These are phyloP conservation scores for Nansenia antarctica DNA, from an alignment of 2,113 vertebrate genomes.

Conservation along the genomic window DNA sequence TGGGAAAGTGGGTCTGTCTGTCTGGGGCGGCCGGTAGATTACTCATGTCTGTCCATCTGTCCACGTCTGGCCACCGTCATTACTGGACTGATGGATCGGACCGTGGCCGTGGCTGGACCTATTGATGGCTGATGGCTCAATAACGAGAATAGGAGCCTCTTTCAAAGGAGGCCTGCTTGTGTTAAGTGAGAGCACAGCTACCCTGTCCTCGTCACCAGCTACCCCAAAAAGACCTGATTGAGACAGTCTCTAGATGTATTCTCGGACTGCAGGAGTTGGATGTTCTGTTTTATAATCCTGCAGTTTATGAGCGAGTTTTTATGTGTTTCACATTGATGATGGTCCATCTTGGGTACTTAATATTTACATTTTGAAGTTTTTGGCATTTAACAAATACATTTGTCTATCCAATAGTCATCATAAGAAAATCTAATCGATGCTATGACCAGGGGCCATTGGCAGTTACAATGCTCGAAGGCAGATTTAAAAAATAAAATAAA, in stretches of 20 bases:
- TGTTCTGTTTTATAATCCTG: slow-evolving; percentile 5
- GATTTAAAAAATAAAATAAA: too few relatives aligned
- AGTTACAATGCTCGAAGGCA: too few relatives aligned
- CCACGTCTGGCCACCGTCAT: not conserved
- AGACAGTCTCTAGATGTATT: not conserved
- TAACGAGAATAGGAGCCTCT: not conserved
- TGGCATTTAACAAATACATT: too few relatives aligned
- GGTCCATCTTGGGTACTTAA: slow-evolving; percentile 12
- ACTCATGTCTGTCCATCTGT: not conserved
- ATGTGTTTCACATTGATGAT: slow-evolving; percentile 16
- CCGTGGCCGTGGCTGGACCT: not conserved
- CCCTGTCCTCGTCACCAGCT: not conserved
- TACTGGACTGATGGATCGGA: not conserved
- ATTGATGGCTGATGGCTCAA: not conserved
- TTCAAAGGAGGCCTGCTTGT: not conserved
- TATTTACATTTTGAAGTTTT: not conserved
- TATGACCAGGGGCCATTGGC: too few relatives aligned
- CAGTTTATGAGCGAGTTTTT: slow-evolving; percentile 24
- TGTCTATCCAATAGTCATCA: too few relatives aligned
- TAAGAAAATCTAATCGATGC: too few relatives aligned
- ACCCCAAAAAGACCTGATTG: not conserved
- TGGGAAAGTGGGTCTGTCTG: not conserved
- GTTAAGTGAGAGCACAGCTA: not conserved
- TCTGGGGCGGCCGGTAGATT: not conserved
- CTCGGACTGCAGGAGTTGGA: not conserved